These are phyloP conservation scores for Zaprionus africanus DNA, from an alignment of 1,140 invertebrate genomes.

Conservation along the genomic window DNA sequence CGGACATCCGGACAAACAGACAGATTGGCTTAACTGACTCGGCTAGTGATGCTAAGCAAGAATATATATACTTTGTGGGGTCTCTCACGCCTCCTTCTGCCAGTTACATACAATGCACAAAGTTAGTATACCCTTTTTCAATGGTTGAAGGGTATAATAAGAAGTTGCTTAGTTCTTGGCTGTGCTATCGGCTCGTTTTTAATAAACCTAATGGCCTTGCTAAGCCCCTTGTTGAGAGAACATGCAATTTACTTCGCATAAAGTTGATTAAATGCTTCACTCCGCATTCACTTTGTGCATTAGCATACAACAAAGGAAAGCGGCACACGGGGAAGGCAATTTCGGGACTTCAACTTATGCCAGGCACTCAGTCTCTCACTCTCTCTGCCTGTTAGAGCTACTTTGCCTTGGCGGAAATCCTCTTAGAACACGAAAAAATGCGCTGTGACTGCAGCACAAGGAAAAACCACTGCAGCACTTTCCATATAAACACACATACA, in stretches of 20 bases:
- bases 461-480: slow-evolving; percentile 1
- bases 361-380: not conserved
- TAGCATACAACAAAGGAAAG: slow-evolving; percentile 45
- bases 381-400: not conserved
- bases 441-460: not conserved
- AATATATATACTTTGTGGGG: no score
- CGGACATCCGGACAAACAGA: no score
- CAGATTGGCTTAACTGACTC: no score
- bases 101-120: no score
- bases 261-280: slow-evolving; percentile 73
- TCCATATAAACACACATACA: slow-evolving; percentile 3
- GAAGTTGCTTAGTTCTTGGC: not conserved
- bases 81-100: no score
- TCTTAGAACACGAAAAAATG: slow-evolving; percentile 10
- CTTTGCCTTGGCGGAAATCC: slow-evolving; percentile 1
- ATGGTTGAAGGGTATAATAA: no score
- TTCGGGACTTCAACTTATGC: slow-evolving; percentile 1
- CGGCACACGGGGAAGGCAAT: slow-evolving; percentile 17
- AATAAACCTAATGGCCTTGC: slow-evolving; percentile 68
- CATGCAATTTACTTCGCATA: slow-evolving; percentile 65
- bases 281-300: slow-evolving; percentile 41
- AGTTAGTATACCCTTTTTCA: no score
- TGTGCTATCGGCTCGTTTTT: slow-evolving; percentile 38
- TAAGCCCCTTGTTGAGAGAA: slow-evolving; percentile 14
- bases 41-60: no score